Evolutionary conservation across 2,888 invertebrate genomes (phyloP), one percentile per base, ranked within the genome.

Genomic region (Pristionchus arcanus): DNA sequence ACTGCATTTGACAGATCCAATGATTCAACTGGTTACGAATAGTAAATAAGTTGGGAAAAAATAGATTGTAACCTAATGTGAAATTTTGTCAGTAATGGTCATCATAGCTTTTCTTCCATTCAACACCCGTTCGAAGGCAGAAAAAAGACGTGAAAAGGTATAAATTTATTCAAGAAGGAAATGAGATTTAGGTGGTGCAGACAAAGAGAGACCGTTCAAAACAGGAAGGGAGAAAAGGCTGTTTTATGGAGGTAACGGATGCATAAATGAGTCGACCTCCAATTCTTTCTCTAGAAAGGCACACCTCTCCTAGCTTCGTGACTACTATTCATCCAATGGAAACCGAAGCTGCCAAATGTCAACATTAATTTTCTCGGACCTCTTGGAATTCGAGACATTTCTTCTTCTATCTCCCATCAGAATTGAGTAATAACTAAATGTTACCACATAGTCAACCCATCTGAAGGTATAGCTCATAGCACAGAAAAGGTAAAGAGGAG

Each of bases 381-480:
- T 71, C 71, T 71, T 34, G 71, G 71, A 71, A 71, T 71, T 71
- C 25, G 66, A n/a, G 66, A 66, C 66, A 66, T 66, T 28, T 31
- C 71, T 34, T 21, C 34, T 16, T 31, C 71, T 34, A 31, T 34
- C 71, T 34, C 71, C 31, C 71, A 71, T 71, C 71, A 71, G 34
- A 31, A 71, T 71, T 31, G 71, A 71, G 28, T 71, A 34, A 71
- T 71, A 59, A 71, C 71, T n/a, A 71, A 19, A 71, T 71, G 31
- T 71, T 71, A 59, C 21, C 59, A 59, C 59, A 19, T 25, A 59
- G 59, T 59, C 21, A 59, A 25, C 16, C 0, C 21, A 59, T 21
- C 25, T 59, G 59, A 59, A 59, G 59, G 21, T 59, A 59, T 25
- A 59, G 21, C 25, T 25, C 59, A 59, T 21, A 59, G 59, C 59